These are phyloP conservation scores for Dolichallabes microphthalmus DNA, from an alignment of 2,113 vertebrate species.

Conservation along the genomic window DNA sequence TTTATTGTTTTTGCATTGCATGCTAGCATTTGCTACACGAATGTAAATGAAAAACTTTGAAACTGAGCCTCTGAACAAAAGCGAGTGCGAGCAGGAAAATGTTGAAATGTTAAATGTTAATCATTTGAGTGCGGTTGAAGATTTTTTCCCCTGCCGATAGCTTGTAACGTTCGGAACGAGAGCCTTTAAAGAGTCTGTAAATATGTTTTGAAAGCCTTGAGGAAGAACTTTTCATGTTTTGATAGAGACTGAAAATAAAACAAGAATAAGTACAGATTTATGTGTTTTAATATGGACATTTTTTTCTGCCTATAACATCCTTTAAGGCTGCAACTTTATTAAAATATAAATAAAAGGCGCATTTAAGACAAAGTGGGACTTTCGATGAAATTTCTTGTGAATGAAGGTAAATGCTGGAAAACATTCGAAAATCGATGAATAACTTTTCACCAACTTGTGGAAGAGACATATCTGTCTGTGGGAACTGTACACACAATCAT, in stretches of 20 bases:
- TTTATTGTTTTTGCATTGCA: neutral
- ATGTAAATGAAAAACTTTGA: neutral
- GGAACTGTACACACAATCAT: no score
- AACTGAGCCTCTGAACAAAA: constrained; percentile 14
- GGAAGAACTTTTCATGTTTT: constrained; percentile 30
- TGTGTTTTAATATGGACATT: neutral
- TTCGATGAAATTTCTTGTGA: no score
- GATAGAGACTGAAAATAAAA: constrained; percentile 32
- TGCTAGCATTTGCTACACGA: neutral
- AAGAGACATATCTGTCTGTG: no score
- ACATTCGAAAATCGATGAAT: no score
- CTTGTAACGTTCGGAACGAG: constrained; percentile 2
- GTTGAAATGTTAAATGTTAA: neutral
- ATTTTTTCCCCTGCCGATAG: constrained; percentile 30
- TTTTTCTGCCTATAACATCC: neutral
- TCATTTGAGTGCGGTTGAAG: neutral
- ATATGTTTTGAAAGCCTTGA: constrained; percentile 5
- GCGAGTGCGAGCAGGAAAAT: neutral
- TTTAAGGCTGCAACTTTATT: neutral
- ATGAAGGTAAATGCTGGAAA: no score
- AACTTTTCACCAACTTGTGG: no score
- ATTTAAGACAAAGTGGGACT: no score
- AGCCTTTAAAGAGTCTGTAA: constrained; percentile 2
- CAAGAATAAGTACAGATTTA: neutral
- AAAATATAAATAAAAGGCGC: neutral